These are phyloP conservation scores for Telmatochromis brichardi DNA, from an alignment of 2,113 vertebrate genomes.

Conservation along the genomic window DNA sequence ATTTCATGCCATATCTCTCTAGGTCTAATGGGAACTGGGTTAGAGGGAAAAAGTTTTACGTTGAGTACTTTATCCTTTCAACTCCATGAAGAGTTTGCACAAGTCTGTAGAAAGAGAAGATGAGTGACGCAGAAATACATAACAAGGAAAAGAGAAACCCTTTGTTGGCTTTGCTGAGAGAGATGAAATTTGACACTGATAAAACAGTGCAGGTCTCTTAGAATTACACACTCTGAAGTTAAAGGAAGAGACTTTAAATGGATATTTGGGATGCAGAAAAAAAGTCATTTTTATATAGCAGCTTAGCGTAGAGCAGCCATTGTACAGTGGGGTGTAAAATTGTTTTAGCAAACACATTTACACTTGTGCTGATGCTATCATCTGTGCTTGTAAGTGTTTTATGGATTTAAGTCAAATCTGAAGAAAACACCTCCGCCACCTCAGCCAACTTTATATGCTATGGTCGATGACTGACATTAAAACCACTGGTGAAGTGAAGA, in stretches of 20 bases:
- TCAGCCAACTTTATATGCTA: neutral
- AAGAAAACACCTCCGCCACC: neutral
- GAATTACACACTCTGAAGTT: neutral
- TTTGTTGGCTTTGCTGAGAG: neutral
- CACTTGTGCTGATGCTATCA: neutral
- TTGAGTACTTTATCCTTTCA: constrained; percentile 14
- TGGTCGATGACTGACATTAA: neutral
- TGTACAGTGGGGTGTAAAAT: neutral
- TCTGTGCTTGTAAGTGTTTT: neutral
- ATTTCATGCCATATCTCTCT: constrained; percentile 15
- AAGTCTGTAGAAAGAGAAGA: constrained; percentile 5
- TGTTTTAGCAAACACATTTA: neutral
- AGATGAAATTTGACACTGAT: neutral
- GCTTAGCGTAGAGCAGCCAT: neutral
- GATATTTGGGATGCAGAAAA: neutral
- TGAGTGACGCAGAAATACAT: neutral
- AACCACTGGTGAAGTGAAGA: neutral
- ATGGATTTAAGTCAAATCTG: neutral
- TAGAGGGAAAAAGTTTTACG: constrained; percentile 16
- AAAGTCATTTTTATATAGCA: neutral
- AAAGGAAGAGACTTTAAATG: neutral
- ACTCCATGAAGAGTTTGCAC: constrained; percentile 16
- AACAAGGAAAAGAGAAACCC: neutral
- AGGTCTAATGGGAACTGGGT: constrained; percentile 26
- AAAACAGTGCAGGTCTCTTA: neutral